Evolutionary conservation across 2,888 invertebrate species (phyloP), one percentile per base, ranked within the genome.

Genomic region (Cheilosia grossa): DNA sequence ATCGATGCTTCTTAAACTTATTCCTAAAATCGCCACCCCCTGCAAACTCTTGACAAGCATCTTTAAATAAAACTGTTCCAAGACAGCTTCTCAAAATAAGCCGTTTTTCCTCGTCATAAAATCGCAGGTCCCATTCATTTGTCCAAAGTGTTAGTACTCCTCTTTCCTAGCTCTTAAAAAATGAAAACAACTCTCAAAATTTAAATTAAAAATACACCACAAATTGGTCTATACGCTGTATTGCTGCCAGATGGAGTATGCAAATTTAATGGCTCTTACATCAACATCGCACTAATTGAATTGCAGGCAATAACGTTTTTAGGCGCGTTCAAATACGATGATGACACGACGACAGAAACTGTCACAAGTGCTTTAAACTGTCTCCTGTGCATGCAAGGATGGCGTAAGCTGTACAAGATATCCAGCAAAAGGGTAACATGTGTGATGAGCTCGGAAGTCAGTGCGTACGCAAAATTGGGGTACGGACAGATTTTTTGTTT

Each of bases 241-340:
- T 17, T 49, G 21, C 44, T 53, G 27, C 85, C 85, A 85, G 75
- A 80, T 85, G 85, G 80, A 66, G 81, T 81, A 85, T 85, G 85
- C 77, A 77, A 85, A 85, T 85, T 85, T 81, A 85, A 85, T 85
- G 85, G 72, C 85, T 79, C 79, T 81, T 81, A 85, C 85, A 85
- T 81, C 85, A 85, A 85, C 85, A 81, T 85, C 81, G 81, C 85
- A 85, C 85, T 85, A 85, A 85, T 85, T 85, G 85, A 85, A 85
- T 85, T 85, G 85, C 85, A 72, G 81, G 81, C 85, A 77, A 85
- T 85, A 85, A 85, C 72, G 85, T 77, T 85, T 85, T 85, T 85
- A 81, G 80, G 85, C 85, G 72, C 81, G 80, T 81, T 81, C 72
- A 54, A 49, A 44, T 44, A 66, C 53, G 15, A 42, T 40, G 79